Conservation (phyloP, 2,797 vertebrate species). For the Smutsia gigantea region DNA sequence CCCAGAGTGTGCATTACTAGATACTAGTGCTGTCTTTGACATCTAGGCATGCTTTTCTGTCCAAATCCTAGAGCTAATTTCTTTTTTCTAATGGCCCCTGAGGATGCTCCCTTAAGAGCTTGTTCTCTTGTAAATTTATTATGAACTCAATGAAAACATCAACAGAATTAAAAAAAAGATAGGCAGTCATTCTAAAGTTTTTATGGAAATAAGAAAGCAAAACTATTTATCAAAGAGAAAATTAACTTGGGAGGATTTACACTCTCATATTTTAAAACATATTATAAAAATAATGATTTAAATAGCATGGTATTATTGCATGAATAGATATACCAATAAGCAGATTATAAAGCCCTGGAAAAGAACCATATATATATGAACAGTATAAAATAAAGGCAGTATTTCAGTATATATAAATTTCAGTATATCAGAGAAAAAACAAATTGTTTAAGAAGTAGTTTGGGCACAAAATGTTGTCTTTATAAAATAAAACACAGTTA, state of each 20-base stretch:
- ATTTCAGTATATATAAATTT: background rate
- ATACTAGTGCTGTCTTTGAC: background rate
- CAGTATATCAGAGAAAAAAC: background rate
- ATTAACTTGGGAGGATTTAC: background rate
- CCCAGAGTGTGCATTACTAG: background rate
- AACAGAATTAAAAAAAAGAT: background rate
- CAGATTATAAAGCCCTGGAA: background rate
- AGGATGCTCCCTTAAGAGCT: background rate
- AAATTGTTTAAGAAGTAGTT: background rate
- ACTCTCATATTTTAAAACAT: background rate
- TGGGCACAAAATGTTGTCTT: background rate
- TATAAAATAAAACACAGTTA: background rate
- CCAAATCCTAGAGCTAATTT: background rate
- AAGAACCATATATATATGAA: background rate
- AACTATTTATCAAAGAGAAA: background rate
- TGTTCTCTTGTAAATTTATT: background rate
- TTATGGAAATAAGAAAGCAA: background rate
- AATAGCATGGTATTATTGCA: background rate
- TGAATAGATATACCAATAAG: background rate
- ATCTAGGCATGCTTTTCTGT: background rate
- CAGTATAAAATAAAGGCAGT: background rate
- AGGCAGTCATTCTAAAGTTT: background rate
- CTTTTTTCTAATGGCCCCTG: background rate
- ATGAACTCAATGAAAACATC: background rate
- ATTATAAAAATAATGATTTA: background rate